These are phyloP conservation scores for Nautilus pompilius DNA, from an alignment of 1,140 invertebrate genomes.

Conservation along the genomic window DNA sequence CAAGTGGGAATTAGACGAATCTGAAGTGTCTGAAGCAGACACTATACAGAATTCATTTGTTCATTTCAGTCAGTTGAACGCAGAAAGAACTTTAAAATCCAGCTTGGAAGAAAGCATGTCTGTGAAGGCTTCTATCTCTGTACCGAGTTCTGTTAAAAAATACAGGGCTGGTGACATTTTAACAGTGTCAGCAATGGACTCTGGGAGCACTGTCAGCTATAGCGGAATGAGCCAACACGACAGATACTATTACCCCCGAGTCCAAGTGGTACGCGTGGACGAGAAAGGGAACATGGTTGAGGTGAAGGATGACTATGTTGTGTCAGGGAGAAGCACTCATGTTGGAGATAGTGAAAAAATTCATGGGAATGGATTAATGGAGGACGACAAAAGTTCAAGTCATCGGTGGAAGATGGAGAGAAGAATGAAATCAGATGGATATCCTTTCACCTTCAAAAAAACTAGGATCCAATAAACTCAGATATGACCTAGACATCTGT, in stretches of 20 bases:
- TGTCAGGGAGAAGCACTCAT: background rate
- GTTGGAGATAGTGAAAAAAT: background rate
- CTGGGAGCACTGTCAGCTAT: background rate
- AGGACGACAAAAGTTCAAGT: no score
- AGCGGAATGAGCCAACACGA: background rate
- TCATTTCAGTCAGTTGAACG: background rate
- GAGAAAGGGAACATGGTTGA: slow-evolving; percentile 2
- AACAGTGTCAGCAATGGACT: background rate
- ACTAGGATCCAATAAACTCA: background rate
- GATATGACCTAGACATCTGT: no score
- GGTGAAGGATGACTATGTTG: background rate
- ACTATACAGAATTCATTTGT: background rate
- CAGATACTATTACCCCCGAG: background rate
- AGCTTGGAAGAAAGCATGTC: background rate
- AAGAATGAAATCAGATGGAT: slow-evolving; percentile 2
- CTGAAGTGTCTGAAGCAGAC: background rate
- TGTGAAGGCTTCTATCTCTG: background rate
- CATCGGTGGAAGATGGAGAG: slow-evolving; percentile 1
- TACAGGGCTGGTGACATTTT: background rate
- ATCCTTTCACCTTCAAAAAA: slow-evolving; percentile 2
- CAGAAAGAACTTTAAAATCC: background rate
- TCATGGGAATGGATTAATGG: no score
- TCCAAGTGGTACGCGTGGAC: background rate
- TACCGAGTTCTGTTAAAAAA: background rate
- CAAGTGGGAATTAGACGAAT: slow-evolving; percentile 2